phyloP scores from a whole-genome alignment of 2,113 vertebrate species.

The Siniperca chuatsi region DNA sequence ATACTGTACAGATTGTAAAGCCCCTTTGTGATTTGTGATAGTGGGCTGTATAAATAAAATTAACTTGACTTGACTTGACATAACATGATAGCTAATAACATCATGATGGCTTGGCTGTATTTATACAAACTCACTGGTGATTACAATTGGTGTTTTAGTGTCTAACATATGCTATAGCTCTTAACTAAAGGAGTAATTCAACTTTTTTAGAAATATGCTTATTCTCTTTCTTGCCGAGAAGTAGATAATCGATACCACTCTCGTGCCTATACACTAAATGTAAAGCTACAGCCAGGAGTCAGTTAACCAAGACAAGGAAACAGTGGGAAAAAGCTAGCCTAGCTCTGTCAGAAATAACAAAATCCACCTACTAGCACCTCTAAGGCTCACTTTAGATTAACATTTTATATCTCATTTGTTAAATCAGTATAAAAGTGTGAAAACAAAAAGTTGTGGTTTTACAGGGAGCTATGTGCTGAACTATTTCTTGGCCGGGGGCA shows the following conservation, averaged over 20 bases:
- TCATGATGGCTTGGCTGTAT: conserved; percentile 11
- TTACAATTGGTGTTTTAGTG: conserved; percentile 9
- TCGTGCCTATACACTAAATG: not conserved
- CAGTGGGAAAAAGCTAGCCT: not conserved
- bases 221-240: not conserved
- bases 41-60: no score
- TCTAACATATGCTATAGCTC: not conserved
- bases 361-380: not conserved
- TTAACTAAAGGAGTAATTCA: conserved; percentile 11
- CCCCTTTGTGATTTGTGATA: no score
- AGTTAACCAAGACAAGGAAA: not conserved
- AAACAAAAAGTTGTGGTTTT: not conserved
- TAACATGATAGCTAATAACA: not conserved
- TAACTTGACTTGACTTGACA: no score
- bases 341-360: not conserved
- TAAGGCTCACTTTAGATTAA: not conserved
- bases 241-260: not conserved
- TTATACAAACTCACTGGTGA: conserved; percentile 11
- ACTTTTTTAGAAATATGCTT: conserved; percentile 4
- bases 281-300: not conserved
- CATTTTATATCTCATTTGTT: not conserved
- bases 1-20: no score
- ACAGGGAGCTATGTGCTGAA: not conserved
- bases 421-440: conserved; percentile 1
- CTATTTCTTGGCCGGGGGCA: not conserved